Conservation (phyloP, 2,113 vertebrate genomes). For the Amphiprion ocellaris region DNA sequence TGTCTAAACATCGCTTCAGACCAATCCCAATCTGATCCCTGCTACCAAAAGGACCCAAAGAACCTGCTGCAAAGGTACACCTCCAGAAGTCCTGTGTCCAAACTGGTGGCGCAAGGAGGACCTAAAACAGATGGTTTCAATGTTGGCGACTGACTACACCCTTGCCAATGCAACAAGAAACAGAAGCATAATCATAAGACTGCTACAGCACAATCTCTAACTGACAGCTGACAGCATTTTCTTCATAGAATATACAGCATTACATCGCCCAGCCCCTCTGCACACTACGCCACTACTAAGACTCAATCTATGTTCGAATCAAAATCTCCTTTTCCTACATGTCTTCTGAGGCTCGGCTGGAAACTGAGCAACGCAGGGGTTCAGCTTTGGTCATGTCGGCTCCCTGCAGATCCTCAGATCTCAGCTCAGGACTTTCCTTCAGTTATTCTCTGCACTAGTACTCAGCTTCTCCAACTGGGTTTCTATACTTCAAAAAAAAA, state of each 20-base stretch:
- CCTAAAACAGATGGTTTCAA: too few relatives aligned
- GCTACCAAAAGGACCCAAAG: too few relatives aligned
- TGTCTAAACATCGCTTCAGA: too few relatives aligned
- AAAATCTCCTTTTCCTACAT: not conserved
- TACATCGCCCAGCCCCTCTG: not conserved
- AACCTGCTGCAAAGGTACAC: too few relatives aligned
- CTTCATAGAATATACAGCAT: not conserved
- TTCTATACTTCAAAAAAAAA: not conserved
- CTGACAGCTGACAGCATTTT: slow-evolving; percentile 1
- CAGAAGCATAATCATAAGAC: not conserved
- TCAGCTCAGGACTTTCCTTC: slow-evolving; percentile 20
- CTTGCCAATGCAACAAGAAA: not conserved
- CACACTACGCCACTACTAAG: not conserved
- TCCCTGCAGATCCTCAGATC: slow-evolving; percentile 22
- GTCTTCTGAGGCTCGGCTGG: not conserved
- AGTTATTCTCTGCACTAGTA: not conserved
- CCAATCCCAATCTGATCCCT: too few relatives aligned
- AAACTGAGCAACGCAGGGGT: slow-evolving; percentile 6
- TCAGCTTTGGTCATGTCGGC: slow-evolving; percentile 15
- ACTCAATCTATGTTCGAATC: slow-evolving; percentile 12
- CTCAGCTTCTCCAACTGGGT: not conserved
- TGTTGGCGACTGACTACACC: not conserved
- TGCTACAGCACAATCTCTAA: slow-evolving; percentile 2
- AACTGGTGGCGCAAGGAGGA: too few relatives aligned
- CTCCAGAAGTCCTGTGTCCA: too few relatives aligned